Conservation (phyloP, 2,797 vertebrate genomes). For the Coreius guichenoti region DNA sequence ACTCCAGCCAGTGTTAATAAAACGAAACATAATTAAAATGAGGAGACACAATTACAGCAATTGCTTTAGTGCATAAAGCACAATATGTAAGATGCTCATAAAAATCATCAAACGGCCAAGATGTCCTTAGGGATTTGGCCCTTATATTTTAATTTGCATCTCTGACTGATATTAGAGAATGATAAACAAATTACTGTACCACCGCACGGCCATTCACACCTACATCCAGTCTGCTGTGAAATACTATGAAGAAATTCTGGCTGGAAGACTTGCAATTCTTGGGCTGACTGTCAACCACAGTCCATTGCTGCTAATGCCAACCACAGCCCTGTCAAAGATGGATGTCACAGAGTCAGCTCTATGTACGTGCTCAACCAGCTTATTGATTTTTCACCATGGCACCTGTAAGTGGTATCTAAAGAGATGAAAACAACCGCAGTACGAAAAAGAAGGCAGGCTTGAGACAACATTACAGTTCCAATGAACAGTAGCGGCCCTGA, state of each 20-base stretch:
- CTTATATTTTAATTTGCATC: background rate
- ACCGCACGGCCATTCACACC: background rate
- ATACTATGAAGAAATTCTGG: background rate
- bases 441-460: background rate
- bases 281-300: constrained; percentile 7
- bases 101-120: background rate
- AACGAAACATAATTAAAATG: constrained; percentile 5
- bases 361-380: constrained; percentile 9
- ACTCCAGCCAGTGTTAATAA: constrained; percentile 1
- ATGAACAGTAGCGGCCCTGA: background rate
- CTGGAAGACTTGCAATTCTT: background rate
- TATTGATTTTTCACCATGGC: background rate
- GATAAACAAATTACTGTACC: background rate
- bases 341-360: constrained; percentile 19
- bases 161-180: constrained; percentile 15
- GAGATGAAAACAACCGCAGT: background rate
- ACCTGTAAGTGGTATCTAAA: constrained; percentile 3
- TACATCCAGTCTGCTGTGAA: constrained; percentile 2
- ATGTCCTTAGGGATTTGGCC: background rate
- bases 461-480: constrained; percentile 2
- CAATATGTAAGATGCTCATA: constrained; percentile 5
- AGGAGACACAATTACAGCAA: background rate
- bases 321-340: background rate
- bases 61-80: background rate
- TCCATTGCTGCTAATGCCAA: background rate